These are phyloP conservation scores for Enchytraeus crypticus DNA, from an alignment of 2,888 invertebrate genomes.

Conservation along the genomic window DNA sequence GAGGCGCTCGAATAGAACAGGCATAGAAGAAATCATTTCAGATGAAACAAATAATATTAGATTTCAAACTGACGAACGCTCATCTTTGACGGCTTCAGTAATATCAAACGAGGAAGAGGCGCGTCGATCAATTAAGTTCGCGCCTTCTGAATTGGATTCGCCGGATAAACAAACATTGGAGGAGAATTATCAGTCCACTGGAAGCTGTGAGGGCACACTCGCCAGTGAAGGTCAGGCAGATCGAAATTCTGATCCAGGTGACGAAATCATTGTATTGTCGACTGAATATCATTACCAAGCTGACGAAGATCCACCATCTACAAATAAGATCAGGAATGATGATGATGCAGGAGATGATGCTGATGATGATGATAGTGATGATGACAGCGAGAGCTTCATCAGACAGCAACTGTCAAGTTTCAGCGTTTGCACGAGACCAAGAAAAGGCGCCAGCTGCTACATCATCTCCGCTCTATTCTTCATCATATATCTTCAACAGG, in stretches of 20 bases:
- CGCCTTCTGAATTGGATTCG: not conserved
- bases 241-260: not conserved
- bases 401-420: not conserved
- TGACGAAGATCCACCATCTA: not conserved
- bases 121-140: too few relatives aligned
- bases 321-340: too few relatives aligned
- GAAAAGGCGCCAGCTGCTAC: slow-evolving; percentile 18
- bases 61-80: too few relatives aligned
- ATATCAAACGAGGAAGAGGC: too few relatives aligned
- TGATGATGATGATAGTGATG: not conserved
- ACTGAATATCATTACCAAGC: too few relatives aligned
- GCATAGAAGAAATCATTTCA: not conserved
- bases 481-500: slow-evolving; percentile 32
- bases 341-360: not conserved
- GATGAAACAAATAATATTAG: too few relatives aligned
- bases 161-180: not conserved
- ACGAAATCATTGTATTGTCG: not conserved
- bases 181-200: not conserved
- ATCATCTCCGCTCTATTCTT: slow-evolving; percentile 36
- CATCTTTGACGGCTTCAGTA: not conserved
- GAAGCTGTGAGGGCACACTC: not conserved
- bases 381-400: not conserved
- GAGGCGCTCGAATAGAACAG: not conserved
- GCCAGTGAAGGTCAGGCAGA: not conserved
- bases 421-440: not conserved